These are phyloP conservation scores for Pegea sp. DNA, from an alignment of 23 tunicate species.

Conservation along the genomic window DNA sequence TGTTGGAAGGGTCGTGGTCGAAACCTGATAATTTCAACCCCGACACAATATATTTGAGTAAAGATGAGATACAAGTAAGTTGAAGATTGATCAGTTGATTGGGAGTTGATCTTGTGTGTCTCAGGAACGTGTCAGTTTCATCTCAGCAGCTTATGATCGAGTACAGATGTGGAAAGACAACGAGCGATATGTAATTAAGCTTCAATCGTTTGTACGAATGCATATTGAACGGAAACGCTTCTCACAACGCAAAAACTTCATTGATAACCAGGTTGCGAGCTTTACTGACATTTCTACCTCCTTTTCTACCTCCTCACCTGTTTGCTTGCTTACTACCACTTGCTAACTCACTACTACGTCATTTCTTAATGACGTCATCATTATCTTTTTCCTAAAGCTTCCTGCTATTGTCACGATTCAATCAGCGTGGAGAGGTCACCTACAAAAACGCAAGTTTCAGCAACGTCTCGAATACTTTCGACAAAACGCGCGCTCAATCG, in stretches of 20 bases:
- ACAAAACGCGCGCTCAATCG: conserved; percentile 31
- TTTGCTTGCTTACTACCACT: not conserved
- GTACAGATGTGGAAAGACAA: conserved; percentile 71
- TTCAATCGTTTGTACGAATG: conserved; percentile 72
- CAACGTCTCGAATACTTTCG: conserved; percentile 48
- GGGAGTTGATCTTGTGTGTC: not conserved
- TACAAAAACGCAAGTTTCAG: conserved; percentile 42
- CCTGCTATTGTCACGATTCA: conserved; percentile 73
- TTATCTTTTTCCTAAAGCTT: conserved; percentile 14
- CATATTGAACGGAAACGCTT: conserved; percentile 40
- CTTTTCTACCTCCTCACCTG: not conserved
- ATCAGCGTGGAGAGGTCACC: conserved; percentile 63
- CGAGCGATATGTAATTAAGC: conserved; percentile 50
- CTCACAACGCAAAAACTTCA: conserved; percentile 33
- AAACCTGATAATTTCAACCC: conserved; percentile 54
- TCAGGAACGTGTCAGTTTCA: conserved; percentile 68
- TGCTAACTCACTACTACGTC: not conserved
- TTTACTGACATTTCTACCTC: too few relatives aligned
- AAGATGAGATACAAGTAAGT: conserved; percentile 69
- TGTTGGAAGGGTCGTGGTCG: conserved; percentile 70
- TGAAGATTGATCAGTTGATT: not conserved
- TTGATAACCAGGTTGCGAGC: conserved; percentile 79
- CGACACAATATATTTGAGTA: conserved; percentile 30
- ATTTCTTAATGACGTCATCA: not conserved
- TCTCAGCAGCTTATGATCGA: conserved; percentile 81